Conservation (phyloP, 2,113 vertebrate species). For the Petromus typicus region DNA sequence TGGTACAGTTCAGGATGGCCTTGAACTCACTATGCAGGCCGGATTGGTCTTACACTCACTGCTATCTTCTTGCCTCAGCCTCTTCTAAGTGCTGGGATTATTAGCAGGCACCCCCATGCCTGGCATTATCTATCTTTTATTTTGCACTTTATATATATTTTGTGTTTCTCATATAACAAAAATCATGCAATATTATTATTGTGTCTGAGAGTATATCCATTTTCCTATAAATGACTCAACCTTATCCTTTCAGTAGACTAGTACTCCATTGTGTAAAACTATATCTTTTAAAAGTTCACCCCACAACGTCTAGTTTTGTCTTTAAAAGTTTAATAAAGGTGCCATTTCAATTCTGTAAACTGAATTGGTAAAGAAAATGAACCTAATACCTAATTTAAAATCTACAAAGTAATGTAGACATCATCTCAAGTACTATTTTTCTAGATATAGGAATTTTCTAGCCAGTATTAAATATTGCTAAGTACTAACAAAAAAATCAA, state of each 20-base stretch:
- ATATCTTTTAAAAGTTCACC: not conserved
- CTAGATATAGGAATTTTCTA: not conserved
- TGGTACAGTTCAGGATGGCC: not conserved
- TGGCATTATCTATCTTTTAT: not conserved
- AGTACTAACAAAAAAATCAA: not conserved
- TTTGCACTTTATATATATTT: not conserved
- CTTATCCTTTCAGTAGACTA: not conserved
- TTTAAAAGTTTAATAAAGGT: not conserved
- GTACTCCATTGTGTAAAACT: not conserved
- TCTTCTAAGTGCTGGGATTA: not conserved
- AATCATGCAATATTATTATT: not conserved
- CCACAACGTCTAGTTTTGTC: conserved; percentile 32
- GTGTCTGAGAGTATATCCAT: not conserved
- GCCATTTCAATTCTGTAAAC: not conserved
- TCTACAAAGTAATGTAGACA: not conserved
- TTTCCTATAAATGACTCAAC: not conserved
- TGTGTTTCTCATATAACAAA: not conserved
- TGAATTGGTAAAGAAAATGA: conserved; percentile 25
- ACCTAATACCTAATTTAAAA: conserved; percentile 53
- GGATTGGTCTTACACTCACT: not conserved
- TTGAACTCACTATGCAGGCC: not conserved
- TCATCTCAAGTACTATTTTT: conserved; percentile 41
- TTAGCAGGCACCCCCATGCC: not conserved
- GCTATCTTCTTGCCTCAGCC: not conserved
- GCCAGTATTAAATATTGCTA: not conserved